Evolutionary conservation across 2,797 vertebrate species (phyloP).

Genomic region (Centropyge bicolor): DNA sequence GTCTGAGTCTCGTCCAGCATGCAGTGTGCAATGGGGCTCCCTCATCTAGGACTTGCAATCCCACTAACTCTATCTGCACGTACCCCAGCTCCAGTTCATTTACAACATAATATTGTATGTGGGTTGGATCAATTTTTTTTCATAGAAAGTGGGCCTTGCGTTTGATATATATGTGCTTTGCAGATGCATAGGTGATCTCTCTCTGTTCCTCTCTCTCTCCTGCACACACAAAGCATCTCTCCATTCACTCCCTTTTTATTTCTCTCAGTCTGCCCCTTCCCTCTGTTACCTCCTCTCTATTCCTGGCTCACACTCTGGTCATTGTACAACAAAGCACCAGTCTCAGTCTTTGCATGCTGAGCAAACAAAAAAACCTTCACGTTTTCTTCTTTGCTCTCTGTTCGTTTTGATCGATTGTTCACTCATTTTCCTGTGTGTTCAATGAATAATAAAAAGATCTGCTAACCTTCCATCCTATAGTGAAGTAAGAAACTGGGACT

Average conservation of each 20-base stretch:
- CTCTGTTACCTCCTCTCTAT: conserved; percentile 54
- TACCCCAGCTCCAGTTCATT: conserved; percentile 32
- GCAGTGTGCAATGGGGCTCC: conserved; percentile 2
- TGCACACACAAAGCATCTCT: conserved; percentile 45
- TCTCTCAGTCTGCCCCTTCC: conserved; percentile 29
- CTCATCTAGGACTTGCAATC: conserved; percentile 11
- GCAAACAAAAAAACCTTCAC: conserved; percentile 69
- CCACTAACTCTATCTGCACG: conserved; percentile 17
- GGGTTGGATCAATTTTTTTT: conserved; percentile 32
- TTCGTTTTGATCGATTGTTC: conserved; percentile 76
- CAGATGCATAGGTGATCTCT: conserved; percentile 31
- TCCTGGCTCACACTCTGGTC: conserved; percentile 53
- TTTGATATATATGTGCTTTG: conserved; percentile 28
- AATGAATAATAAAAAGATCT: conserved; percentile 77
- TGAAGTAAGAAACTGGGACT: conserved; percentile 48
- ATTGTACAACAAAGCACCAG: conserved; percentile 64
- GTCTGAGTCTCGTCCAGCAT: conserved; percentile 5
- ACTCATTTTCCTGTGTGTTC: conserved; percentile 62
- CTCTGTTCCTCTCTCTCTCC: conserved; percentile 29
- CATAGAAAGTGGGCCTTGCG: conserved; percentile 20
- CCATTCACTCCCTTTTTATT: conserved; percentile 36
- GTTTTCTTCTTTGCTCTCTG: conserved; percentile 56
- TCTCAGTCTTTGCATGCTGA: conserved; percentile 61
- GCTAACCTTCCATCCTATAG: conserved; percentile 37
- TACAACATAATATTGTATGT: conserved; percentile 31